A percentile compares a stretch with the other conserved stretches of the same genome.
Conservation (phyloP, 1,140 invertebrate species). For the Drosophila ambigua region DNA sequence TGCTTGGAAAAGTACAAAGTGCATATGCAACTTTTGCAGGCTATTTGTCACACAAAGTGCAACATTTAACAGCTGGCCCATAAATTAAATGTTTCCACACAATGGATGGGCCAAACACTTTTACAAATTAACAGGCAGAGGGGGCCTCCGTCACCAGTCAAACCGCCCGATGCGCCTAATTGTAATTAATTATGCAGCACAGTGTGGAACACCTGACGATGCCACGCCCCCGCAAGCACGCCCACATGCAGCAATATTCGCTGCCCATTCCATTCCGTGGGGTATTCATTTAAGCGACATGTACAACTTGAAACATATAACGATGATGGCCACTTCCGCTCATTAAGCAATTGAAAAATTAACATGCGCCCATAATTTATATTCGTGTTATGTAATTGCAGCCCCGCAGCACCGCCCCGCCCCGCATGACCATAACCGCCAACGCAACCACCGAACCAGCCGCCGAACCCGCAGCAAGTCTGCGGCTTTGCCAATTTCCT, state of each 20-base stretch:
- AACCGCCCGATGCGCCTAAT: conserved; percentile 55
- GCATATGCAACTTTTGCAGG: conserved; percentile 65
- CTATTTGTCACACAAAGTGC: conserved; percentile 76
- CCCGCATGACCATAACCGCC: too few species aligned
- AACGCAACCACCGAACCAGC: background rate
- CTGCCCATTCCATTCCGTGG: background rate
- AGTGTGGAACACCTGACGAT: conserved; percentile 54
- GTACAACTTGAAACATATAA: conserved; percentile 74
- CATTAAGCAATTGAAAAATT: conserved; percentile 83
- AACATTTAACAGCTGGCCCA: conserved; percentile 76
- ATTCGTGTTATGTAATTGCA: conserved; percentile 40
- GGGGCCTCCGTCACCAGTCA: conserved; percentile 31
- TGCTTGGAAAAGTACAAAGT: conserved; percentile 43
- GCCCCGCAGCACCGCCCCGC: conserved; percentile 5
- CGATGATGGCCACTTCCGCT: conserved; percentile 81
- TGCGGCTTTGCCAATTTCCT: conserved; percentile 34
- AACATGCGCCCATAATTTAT: conserved; percentile 74
- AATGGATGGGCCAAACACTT: conserved; percentile 61
- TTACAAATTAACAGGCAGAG: conserved; percentile 70
- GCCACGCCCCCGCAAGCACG: conserved; percentile 39
- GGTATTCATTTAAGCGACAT: conserved; percentile 66
- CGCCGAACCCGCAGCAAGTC: conserved; percentile 24
- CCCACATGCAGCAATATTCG: background rate
- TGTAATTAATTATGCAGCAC: conserved; percentile 75
- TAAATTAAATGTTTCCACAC: conserved; percentile 71